A percentile compares a stretch with the other conserved stretches of the same genome.
These are phyloP conservation scores for Mionectes olivaceus DNA, from an alignment of 2,797 vertebrate genomes.

Conservation along the genomic window DNA sequence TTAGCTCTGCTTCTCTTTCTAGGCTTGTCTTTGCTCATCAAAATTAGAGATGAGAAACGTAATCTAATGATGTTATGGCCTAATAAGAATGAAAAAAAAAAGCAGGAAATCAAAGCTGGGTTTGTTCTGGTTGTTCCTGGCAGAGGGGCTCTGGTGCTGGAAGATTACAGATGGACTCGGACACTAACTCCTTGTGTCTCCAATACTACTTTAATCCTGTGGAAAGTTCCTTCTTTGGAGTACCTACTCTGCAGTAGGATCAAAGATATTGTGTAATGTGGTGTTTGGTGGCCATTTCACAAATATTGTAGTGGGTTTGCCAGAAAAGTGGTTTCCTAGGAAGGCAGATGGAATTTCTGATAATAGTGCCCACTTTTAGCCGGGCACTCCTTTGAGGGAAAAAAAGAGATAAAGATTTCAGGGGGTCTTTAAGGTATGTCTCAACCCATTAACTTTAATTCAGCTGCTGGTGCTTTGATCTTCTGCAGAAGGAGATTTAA, in stretches of 20 bases:
- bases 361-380: slow-evolving; percentile 1
- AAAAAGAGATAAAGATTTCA: slow-evolving; percentile 37
- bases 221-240: background rate
- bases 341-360: background rate
- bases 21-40: background rate
- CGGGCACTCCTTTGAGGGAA: slow-evolving; percentile 26
- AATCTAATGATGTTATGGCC: background rate
- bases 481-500: slow-evolving; percentile 71
- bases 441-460: slow-evolving; percentile 81
- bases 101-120: background rate
- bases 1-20: background rate
- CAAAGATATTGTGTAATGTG: background rate
- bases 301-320: background rate
- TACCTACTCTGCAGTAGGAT: background rate
- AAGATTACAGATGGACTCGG: background rate
- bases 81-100: background rate
- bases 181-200: background rate
- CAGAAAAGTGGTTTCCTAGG: background rate
- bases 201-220: background rate
- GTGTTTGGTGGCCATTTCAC: background rate
- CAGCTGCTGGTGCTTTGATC: slow-evolving; percentile 82
- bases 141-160: accelerated
- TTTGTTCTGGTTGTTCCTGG: background rate
- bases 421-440: slow-evolving; percentile 60
- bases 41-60: background rate